Base-by-base conservation (phyloP, 2,888 invertebrate species). In the Melanostoma mellinum region DNA sequence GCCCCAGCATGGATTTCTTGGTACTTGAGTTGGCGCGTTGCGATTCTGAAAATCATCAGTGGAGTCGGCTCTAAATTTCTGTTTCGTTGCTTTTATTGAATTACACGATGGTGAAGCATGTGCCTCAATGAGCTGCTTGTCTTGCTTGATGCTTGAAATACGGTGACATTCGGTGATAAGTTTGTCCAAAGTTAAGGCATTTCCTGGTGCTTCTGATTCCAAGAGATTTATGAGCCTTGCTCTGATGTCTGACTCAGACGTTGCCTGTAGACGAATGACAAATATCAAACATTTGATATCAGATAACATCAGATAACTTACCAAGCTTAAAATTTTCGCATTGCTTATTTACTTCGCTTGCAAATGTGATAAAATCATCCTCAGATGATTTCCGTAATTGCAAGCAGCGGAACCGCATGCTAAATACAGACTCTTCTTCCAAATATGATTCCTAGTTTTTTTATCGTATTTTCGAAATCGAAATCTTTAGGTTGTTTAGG, bases 251-350 rank as follows among this genome's bases (percentile, higher is more conserved):
- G 52, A 55, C 48, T 86, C 82, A 8, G 35, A 6, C 4, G 68
- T 8, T 65, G 79, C 72, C 42, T 81, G 72, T 6, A 86, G 67
- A 2, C 85, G 79, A 52, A 74, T 79, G 6, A 86, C 65, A 50
- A 82, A 86, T 46, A 85, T 69, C 48, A 82, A 68, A 33, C 85
- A 81, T 67, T 81, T n/a, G n/a, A n/a, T n/a, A n/a, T n/a, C n/a
- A n/a, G n/a, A n/a, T 85, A 20, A 85, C 68, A 3, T 6, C 5
- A 10, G 42, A 32, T 35, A 68, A 58, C 50, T 58, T 71, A 1
- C 36, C 63, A 35, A 56, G 32, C 48, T 53, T 38, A 58, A 56
- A 58, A 32, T 58, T 30, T 56, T 69, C 35, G 48, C 40, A 56
- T 35, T 69, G 10, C 20, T 10, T 44, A 1, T 55, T 30, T 8